Base-by-base conservation (phyloP, 2,888 invertebrate genomes). In the Eupithecia subfuscata region DNA sequence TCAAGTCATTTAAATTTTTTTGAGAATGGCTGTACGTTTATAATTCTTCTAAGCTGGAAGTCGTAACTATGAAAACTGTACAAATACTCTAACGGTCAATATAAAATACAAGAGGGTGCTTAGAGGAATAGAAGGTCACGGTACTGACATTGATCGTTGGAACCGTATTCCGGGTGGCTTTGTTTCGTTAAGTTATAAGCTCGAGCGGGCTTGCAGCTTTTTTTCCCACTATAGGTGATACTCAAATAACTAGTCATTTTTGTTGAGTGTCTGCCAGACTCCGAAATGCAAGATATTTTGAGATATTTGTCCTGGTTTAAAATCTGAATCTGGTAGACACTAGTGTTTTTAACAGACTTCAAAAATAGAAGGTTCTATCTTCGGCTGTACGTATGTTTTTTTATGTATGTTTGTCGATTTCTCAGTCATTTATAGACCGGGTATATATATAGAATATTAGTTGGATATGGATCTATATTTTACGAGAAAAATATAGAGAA, bases 131-230 rank as follows among this genome's bases (percentile, higher is more conserved):
- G 43, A 74, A 68, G 72, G 75, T 71, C 81, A 80, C 82, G 88
- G 79, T 85, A 86, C 82, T 88, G 88, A 88, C 88, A 88, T 88
- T 89, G 88, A 84, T 83, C 81, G 83, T 75, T 77, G 76, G 78
- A 76, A 75, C 77, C 48, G 40, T 67, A 56, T 73, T 74, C 80
- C 73, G 48, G 74, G 82, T 72, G 77, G 80, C 78, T 75, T 75
- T 77, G 8, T 18, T 12, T 37, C 30, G 7, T 43, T n/a, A 80
- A 81, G 75, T 45, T 30, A 79, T 1, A 76, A 76, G 80, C 78
- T 71, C 43, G 5, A 80, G 86, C 84, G 83, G 45, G 11, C 25
- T 43, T 11, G 5, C 6, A 25, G 2, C 12, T 8, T 14, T 25
- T 7, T 68, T 68, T 67, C 4, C 22, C n/a, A 11, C 56, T 18